Evolutionary conservation across 2,797 vertebrate genomes (phyloP), one percentile per base, ranked within the genome.

Genomic region (Halcyon smyrnensis): DNA sequence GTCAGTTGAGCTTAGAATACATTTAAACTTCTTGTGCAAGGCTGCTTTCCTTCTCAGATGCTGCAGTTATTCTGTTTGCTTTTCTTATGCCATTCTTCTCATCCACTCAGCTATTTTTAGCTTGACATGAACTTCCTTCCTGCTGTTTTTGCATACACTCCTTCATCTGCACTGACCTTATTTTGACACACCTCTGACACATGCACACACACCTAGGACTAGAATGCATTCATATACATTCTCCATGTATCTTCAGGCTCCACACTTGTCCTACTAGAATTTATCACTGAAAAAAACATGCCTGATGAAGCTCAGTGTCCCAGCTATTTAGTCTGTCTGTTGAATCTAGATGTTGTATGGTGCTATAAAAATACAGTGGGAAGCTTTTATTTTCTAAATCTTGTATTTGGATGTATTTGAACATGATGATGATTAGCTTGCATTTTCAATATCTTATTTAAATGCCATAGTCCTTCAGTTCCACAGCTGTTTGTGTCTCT

Each of bases 121-220:
- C 75, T 80, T 75, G 59, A 88, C 92, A 89, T 36, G 71, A 84
- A 92, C 50, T 84, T 93, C 25, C 78, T 95, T 89, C 71, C 48
- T 92, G 74, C 27, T n/a, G 63, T 92, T 92, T 96, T 93, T 19
- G 25, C 81, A 96, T 78, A 84, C 71, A 84, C 41, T 95, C 95
- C 64, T 39, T 95, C 92, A 95, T 93, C 89, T 84, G 67, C 41
- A 71, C 54, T 97, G 90, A 97, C 94, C 94, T 97, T 89, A 77
- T 92, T 96, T 93, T 95, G 84, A 92, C 71, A 95, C 84, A 62
- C 74, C 94, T 95, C 50, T 9, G 91, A 92, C 69, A 91, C 50
- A 73, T 21, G 43, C 68, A 82, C 25, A 2, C 43, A 84, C 67
- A 39, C 59, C 74, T 37, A 74, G 62, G 87, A 77, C 59, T 70